These are phyloP conservation scores for Cyclophora punctaria DNA, from an alignment of 2,888 invertebrate species.

Conservation along the genomic window DNA sequence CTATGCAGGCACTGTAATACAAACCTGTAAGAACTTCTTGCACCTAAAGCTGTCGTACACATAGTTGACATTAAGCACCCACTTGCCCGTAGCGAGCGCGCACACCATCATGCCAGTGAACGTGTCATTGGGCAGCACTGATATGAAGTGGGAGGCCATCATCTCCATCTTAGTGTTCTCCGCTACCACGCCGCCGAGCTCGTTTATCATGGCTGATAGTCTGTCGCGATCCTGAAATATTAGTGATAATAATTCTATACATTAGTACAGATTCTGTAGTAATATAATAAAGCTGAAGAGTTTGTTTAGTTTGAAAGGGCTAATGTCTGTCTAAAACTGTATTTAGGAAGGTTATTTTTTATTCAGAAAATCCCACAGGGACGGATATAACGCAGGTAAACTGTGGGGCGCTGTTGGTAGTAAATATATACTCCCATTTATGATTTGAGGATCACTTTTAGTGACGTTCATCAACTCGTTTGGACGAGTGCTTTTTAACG, in stretches of 20 bases:
- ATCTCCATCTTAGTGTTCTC: conserved; percentile 71
- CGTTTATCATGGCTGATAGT: conserved; percentile 58
- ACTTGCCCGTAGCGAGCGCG: conserved; percentile 63
- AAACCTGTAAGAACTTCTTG: conserved; percentile 59
- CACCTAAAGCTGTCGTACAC: conserved; percentile 65
- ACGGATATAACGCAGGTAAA: too few species aligned
- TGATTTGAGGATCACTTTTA: too few species aligned
- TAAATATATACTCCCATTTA: too few species aligned
- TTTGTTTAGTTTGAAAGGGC: too few species aligned
- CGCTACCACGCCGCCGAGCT: conserved; percentile 63
- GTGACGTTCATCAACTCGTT: too few species aligned
- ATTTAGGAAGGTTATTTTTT: too few species aligned
- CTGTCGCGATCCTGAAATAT: conserved; percentile 52
- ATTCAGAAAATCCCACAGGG: too few species aligned
- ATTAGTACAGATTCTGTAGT: too few species aligned
- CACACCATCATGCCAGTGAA: conserved; percentile 70
- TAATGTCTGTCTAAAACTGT: too few species aligned
- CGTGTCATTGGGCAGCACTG: conserved; percentile 58
- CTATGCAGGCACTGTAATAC: conserved; percentile 4
- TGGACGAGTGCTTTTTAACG: neutral
- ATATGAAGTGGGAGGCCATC: conserved; percentile 64
- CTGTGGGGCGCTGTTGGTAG: too few species aligned
- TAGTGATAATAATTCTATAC: too few species aligned
- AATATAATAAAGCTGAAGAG: too few species aligned
- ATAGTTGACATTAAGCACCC: conserved; percentile 58